Conservation (phyloP, 2,113 vertebrate species). For the Actenoides lindsayi region DNA sequence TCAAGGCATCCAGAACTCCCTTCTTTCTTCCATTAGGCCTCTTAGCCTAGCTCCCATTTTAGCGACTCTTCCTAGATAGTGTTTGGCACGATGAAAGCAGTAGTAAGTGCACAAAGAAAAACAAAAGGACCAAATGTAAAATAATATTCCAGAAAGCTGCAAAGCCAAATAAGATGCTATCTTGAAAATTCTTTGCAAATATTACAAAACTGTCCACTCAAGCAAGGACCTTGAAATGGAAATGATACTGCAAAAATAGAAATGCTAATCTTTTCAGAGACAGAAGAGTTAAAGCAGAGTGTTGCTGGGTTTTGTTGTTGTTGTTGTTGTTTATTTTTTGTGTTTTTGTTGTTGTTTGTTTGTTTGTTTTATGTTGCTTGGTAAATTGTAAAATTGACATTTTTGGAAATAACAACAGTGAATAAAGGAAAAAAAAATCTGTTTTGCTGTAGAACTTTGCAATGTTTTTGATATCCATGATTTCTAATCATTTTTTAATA, state of each 20-base stretch:
- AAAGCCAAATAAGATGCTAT: neutral
- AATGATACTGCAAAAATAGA: neutral
- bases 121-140: neutral
- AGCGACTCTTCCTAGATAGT: neutral
- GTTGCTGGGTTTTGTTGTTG: neutral
- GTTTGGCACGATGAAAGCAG: neutral
- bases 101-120: neutral
- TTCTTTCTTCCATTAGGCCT: neutral
- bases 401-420: neutral
- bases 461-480: neutral
- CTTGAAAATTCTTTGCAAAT: neutral
- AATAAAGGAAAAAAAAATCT: neutral
- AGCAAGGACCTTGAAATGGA: neutral
- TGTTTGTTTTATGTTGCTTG: neutral
- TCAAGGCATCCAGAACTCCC: neutral
- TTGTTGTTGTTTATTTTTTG: no score
- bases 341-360: no score
- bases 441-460: neutral
- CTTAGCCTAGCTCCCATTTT: neutral
- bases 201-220: neutral
- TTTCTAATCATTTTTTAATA: neutral
- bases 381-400: neutral
- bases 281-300: neutral
- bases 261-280: neutral
- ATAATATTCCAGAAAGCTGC: neutral